These are phyloP conservation scores for Spinus olivaceus DNA, from an alignment of 2,797 vertebrate species.

Conservation along the genomic window DNA sequence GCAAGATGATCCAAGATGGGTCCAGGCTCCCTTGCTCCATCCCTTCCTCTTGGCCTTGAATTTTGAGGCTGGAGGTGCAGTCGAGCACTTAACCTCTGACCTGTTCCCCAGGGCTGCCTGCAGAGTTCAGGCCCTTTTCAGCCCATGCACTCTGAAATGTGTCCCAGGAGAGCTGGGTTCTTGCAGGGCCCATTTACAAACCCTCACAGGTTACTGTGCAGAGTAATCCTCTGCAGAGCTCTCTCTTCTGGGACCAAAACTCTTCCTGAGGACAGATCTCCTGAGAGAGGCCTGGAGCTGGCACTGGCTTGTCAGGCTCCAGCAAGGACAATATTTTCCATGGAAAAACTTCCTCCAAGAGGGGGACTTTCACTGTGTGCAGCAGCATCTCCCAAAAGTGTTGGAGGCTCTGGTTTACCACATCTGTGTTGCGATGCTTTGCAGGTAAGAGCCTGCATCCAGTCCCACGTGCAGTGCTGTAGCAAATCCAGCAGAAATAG, in stretches of 20 bases:
- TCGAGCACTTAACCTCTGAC: not conserved
- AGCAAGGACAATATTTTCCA: not conserved
- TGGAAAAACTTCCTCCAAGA: not conserved
- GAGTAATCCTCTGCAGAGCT: not conserved
- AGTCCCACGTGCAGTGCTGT: rapidly evolving
- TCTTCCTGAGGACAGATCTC: not conserved
- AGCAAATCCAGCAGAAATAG: not conserved
- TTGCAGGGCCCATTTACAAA: constrained; percentile 23
- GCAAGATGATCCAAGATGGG: not conserved
- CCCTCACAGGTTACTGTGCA: not conserved
- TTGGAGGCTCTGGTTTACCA: not conserved
- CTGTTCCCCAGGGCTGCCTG: not conserved
- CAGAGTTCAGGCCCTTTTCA: constrained; percentile 21
- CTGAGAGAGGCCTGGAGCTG: not conserved
- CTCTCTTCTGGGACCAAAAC: not conserved
- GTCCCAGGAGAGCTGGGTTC: not conserved
- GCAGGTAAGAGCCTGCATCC: not conserved
- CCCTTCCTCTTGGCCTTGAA: rapidly evolving
- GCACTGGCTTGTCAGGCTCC: not conserved
- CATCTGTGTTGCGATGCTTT: not conserved
- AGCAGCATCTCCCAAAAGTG: not conserved
- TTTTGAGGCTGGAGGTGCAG: not conserved
- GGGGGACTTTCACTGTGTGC: not conserved
- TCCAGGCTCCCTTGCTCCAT: not conserved
- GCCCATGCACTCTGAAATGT: not conserved